These are phyloP conservation scores for Drosophila melanica DNA, from an alignment of 1,140 invertebrate genomes.

Conservation along the genomic window DNA sequence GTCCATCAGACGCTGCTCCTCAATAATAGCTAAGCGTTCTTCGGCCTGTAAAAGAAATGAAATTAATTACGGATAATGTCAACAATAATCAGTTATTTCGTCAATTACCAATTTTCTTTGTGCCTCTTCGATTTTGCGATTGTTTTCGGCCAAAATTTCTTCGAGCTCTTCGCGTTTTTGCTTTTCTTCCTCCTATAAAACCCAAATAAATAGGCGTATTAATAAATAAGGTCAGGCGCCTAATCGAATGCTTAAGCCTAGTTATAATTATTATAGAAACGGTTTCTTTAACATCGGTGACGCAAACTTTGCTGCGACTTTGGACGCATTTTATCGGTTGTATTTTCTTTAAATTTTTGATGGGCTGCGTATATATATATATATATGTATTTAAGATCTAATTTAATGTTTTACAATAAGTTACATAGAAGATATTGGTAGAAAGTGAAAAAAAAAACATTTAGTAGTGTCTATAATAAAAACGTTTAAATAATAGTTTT, in stretches of 20 bases:
- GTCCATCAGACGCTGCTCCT: slow-evolving; percentile 97
- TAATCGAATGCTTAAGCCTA: slow-evolving; percentile 64
- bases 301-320: slow-evolving; percentile 51
- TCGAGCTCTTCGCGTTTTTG: slow-evolving; percentile 97
- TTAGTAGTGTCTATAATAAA: slow-evolving; percentile 79
- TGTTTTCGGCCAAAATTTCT: slow-evolving; percentile 98
- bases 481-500: slow-evolving; percentile 61
- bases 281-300: slow-evolving; percentile 71
- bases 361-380: slow-evolving; percentile 61
- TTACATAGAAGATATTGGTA: slow-evolving; percentile 74
- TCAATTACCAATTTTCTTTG: slow-evolving; percentile 96
- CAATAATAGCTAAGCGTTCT: slow-evolving; percentile 97
- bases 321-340: slow-evolving; percentile 30
- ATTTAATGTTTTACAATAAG: slow-evolving; percentile 67
- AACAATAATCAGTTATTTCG: not conserved
- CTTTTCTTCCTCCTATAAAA: slow-evolving; percentile 96
- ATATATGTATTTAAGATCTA: slow-evolving; percentile 58
- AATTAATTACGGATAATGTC: not conserved
- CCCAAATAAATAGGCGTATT: slow-evolving; percentile 71
- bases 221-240: slow-evolving; percentile 49
- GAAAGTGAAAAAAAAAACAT: slow-evolving; percentile 72
- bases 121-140: slow-evolving; percentile 98
- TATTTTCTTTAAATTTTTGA: slow-evolving; percentile 57
- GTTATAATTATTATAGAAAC: slow-evolving; percentile 62
- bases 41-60: slow-evolving; percentile 89